phyloP scores from a whole-genome alignment of 2,888 invertebrate species.

The Calliphora vomitoria region DNA sequence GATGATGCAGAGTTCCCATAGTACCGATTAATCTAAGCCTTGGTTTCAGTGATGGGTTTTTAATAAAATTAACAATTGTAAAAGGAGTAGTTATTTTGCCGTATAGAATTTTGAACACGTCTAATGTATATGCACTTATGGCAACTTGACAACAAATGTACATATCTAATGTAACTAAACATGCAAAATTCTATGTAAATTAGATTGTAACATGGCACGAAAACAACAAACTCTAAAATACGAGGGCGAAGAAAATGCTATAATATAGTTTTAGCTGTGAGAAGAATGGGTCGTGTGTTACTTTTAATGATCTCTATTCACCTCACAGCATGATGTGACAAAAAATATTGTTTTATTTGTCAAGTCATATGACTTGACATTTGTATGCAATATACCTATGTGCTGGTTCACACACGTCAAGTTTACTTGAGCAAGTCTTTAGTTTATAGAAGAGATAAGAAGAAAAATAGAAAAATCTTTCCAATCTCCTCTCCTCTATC shows the following conservation, averaged over 20 bases:
- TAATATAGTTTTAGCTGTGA: not conserved
- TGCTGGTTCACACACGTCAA: too few species aligned
- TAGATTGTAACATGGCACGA: constrained; percentile 21
- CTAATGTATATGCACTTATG: constrained; percentile 8
- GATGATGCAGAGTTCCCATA: too few species aligned
- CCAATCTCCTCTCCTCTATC: too few species aligned
- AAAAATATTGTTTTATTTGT: constrained; percentile 49
- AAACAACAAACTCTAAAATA: not conserved
- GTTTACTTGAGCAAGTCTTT: too few species aligned
- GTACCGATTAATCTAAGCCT: too few species aligned
- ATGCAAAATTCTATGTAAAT: constrained; percentile 33
- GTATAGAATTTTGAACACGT: not conserved
- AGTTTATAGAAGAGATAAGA: too few species aligned
- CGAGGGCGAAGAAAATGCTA: not conserved
- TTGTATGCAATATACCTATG: constrained; percentile 17
- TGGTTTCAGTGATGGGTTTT: too few species aligned
- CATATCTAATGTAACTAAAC: constrained; percentile 16
- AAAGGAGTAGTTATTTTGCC: too few species aligned
- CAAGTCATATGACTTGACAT: constrained; percentile 21
- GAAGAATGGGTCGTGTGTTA: not conserved
- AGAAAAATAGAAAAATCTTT: too few species aligned
- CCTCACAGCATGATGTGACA: constrained; percentile 44
- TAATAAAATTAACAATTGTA: too few species aligned
- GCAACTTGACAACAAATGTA: constrained; percentile 19
- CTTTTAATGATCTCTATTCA: constrained; percentile 44